Conservation (phyloP, 2,888 invertebrate genomes). For the Himalopsyche tibetana region DNA sequence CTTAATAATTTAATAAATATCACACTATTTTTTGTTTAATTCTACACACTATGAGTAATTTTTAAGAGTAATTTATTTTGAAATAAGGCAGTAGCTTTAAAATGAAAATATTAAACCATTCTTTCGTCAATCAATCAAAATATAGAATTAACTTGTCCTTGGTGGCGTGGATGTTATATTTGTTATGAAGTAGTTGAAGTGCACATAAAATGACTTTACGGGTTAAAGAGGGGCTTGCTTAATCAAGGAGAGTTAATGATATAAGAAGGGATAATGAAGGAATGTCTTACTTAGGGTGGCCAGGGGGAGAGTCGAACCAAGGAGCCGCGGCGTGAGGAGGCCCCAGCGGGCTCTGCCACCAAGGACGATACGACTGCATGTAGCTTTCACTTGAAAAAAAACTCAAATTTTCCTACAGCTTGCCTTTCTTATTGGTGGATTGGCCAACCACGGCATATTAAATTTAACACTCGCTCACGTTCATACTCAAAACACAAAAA, state of each 20-base stretch:
- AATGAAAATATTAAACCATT: slow-evolving; percentile 14
- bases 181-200: background rate
- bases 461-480: slow-evolving; percentile 41
- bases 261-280: slow-evolving; percentile 57
- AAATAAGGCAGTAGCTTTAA: background rate
- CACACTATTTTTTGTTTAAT: no score
- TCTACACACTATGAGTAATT: no score
- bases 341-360: slow-evolving; percentile 59
- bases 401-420: slow-evolving; percentile 45
- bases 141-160: background rate
- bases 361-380: slow-evolving; percentile 64
- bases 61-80: no score
- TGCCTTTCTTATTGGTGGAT: slow-evolving; percentile 39
- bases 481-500: background rate
- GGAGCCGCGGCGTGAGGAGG: slow-evolving; percentile 58
- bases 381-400: slow-evolving; percentile 66
- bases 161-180: slow-evolving; percentile 3
- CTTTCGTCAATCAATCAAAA: slow-evolving; percentile 10
- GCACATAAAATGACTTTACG: background rate
- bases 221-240: background rate
- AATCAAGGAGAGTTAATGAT: slow-evolving; percentile 21
- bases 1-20: no score
- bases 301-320: slow-evolving; percentile 63
- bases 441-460: slow-evolving; percentile 43
- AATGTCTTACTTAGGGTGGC: slow-evolving; percentile 65